phyloP scores from a whole-genome alignment of 2,113 vertebrate genomes.

The Aplodontia rufa region DNA sequence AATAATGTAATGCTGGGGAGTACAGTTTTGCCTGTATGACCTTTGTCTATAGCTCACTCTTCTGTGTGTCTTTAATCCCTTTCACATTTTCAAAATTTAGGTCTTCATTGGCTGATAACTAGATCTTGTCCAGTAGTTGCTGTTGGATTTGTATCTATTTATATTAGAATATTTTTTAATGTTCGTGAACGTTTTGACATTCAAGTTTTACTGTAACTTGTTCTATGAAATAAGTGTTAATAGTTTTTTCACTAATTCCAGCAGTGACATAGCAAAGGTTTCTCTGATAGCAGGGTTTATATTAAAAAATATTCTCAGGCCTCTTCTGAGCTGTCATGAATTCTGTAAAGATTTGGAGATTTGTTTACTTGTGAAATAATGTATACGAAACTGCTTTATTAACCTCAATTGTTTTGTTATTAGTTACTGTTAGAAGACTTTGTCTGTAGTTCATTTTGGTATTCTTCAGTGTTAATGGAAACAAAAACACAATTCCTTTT shows the following conservation, averaged over 20 bases:
- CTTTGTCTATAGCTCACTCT: neutral
- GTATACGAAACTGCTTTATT: conserved; percentile 28
- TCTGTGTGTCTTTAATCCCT: neutral
- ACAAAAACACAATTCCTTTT: neutral
- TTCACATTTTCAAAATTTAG: neutral
- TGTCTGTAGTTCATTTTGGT: conserved; percentile 51
- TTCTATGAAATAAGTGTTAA: conserved; percentile 25
- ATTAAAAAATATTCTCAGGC: conserved; percentile 4
- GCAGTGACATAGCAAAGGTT: neutral
- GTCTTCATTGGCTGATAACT: conserved; percentile 53
- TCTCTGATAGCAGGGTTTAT: conserved; percentile 12
- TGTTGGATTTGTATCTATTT: conserved; percentile 15
- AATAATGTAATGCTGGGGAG: neutral
- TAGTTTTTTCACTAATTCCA: neutral
- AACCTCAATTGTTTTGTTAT: conserved; percentile 4
- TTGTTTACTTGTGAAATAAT: conserved; percentile 41
- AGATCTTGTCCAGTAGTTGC: neutral
- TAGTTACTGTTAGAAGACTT: conserved; percentile 10
- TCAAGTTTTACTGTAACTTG: conserved; percentile 29
- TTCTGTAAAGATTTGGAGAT: conserved; percentile 21
- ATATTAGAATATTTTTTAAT: conserved; percentile 28
- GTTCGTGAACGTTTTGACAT: conserved; percentile 39
- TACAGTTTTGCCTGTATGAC: neutral
- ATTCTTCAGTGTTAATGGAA: conserved; percentile 25
- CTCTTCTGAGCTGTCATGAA: neutral